phyloP scores from a whole-genome alignment of 2,113 vertebrate species.

The Orthonyx spaldingii region DNA sequence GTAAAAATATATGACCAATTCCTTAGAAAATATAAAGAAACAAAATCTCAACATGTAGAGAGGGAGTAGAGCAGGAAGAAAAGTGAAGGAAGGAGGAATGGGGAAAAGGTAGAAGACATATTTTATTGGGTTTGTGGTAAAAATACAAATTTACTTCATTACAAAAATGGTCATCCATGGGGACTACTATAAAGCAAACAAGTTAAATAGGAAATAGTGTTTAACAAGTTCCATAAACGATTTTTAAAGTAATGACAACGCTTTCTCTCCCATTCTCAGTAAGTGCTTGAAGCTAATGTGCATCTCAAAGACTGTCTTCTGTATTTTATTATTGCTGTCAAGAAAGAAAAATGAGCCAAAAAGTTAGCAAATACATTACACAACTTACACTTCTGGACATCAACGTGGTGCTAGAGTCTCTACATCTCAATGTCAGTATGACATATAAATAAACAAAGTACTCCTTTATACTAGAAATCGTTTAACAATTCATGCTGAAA shows the following conservation, averaged over 20 bases:
- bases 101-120: neutral
- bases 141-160: neutral
- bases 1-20: neutral
- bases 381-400: neutral
- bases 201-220: neutral
- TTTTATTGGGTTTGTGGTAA: neutral
- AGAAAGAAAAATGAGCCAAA: neutral
- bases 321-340: neutral
- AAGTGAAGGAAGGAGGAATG: neutral
- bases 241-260: neutral
- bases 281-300: neutral
- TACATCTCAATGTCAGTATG: neutral
- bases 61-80: neutral
- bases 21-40: neutral
- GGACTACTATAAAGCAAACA: neutral
- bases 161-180: neutral
- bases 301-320: neutral
- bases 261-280: neutral
- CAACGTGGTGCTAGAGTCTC: fast-evolving
- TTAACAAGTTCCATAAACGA: neutral
- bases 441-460: neutral
- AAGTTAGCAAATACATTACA: neutral
- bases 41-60: neutral
- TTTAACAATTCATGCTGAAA: neutral
- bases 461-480: neutral